A percentile compares a stretch with the other conserved stretches of the same genome.
These are phyloP conservation scores for Magallana ariakensis DNA, from an alignment of 1,140 invertebrate species.

Conservation along the genomic window DNA sequence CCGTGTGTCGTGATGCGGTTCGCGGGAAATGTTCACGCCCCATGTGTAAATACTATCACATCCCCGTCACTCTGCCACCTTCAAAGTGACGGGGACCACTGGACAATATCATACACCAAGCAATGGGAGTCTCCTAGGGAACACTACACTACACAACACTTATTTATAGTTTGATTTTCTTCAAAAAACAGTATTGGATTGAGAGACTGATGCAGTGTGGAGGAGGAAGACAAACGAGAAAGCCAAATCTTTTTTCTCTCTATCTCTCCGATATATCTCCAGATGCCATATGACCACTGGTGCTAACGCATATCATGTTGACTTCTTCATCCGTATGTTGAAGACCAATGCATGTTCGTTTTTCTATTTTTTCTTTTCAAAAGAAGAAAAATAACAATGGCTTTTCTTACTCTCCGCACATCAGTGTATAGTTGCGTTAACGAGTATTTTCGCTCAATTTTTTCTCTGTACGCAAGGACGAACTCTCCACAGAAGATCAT, in stretches of 20 bases:
- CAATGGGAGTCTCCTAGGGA: conserved; percentile 43
- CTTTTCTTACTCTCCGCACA: neutral
- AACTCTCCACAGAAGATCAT: conserved; percentile 9
- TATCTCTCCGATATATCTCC: neutral
- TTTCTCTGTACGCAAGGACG: neutral
- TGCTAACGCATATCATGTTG: conserved; percentile 38
- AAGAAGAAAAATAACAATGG: neutral
- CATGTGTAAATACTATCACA: conserved; percentile 89
- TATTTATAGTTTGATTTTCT: conserved; percentile 22
- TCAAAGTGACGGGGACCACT: conserved; percentile 52
- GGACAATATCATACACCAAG: conserved; percentile 37
- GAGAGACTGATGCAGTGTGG: conserved; percentile 37
- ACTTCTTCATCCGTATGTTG: conserved; percentile 3
- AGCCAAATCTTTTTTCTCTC: conserved; percentile 25
- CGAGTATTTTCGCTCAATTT: neutral
- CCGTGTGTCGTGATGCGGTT: conserved; percentile 95
- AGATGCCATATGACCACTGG: conserved; percentile 17
- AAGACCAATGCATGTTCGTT: neutral
- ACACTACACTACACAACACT: conserved; percentile 37
- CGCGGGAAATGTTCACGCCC: conserved; percentile 93
- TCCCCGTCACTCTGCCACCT: conserved; percentile 73
- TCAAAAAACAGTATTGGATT: conserved; percentile 33
- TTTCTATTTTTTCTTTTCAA: neutral
- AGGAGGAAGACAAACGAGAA: conserved; percentile 1
- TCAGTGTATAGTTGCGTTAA: neutral